A percentile compares a stretch with the other conserved stretches of the same genome.
Conservation (phyloP, 2,888 invertebrate genomes). For the Sarcophaga variegata region DNA sequence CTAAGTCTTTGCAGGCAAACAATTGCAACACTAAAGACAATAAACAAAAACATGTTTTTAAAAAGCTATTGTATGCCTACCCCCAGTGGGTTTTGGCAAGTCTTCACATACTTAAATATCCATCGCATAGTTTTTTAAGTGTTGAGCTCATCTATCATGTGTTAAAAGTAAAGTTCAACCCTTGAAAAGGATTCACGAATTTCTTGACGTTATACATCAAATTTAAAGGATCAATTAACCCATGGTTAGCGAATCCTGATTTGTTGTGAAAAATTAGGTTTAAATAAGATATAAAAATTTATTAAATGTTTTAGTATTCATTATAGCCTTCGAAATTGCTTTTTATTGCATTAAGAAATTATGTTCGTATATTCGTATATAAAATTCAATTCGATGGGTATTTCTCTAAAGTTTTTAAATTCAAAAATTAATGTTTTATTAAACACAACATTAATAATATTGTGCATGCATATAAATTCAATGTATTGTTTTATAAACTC, state of each 20-base stretch:
- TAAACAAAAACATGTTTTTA: constrained; percentile 36
- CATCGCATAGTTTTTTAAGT: constrained; percentile 24
- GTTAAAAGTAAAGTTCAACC: constrained; percentile 36
- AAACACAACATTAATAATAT: too few relatives aligned
- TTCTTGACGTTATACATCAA: background rate
- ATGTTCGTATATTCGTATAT: too few relatives aligned
- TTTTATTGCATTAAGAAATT: too few relatives aligned
- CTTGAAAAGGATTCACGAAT: constrained; percentile 19
- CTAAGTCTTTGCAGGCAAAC: constrained; percentile 9
- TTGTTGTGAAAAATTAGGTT: too few relatives aligned
- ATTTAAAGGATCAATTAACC: constrained; percentile 7
- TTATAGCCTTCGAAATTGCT: too few relatives aligned
- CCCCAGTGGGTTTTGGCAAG: background rate
- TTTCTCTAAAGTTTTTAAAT: too few relatives aligned
- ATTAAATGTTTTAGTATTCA: too few relatives aligned
- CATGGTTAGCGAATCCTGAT: background rate
- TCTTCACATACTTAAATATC: constrained; percentile 15
- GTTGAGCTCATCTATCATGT: constrained; percentile 39
- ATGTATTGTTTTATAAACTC: too few relatives aligned
- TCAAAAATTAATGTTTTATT: too few relatives aligned
- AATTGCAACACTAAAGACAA: constrained; percentile 51
- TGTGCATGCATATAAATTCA: too few relatives aligned
- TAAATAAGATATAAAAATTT: too few relatives aligned
- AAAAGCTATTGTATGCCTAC: background rate
- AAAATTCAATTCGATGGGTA: too few relatives aligned